Percentiles rank a stretch among this genome's conserved stretches.
Evolutionary conservation across 2,797 vertebrate species (phyloP).

Genomic region (Sebastes oblongus): DNA sequence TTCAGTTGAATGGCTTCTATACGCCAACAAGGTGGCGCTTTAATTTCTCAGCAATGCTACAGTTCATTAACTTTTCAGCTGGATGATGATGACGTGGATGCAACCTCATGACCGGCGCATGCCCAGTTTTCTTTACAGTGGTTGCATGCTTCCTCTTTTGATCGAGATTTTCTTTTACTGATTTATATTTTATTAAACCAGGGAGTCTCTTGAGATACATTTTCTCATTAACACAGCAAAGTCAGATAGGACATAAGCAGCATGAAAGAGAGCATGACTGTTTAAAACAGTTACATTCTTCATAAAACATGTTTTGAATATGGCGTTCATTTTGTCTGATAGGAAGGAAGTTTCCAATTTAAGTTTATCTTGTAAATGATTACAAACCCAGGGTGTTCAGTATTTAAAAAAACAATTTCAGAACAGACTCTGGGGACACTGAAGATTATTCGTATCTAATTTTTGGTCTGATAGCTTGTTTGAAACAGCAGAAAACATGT

Average conservation of each 20-base stretch:
- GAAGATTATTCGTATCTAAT: no score
- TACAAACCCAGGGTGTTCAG: background rate
- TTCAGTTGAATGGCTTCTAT: conserved; percentile 31
- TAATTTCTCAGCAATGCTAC: conserved; percentile 18
- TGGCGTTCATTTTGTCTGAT: background rate
- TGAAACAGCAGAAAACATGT: no score
- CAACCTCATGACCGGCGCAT: background rate
- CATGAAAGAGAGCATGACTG: background rate
- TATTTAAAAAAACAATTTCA: background rate
- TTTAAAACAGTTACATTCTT: background rate
- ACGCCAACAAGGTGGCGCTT: conserved; percentile 35
- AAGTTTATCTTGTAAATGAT: background rate
- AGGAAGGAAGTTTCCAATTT: background rate
- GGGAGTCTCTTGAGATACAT: background rate
- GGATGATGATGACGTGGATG: background rate
- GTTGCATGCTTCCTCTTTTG: background rate
- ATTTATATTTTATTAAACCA: background rate
- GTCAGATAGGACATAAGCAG: no score
- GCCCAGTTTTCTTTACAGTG: background rate
- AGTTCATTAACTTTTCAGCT: conserved; percentile 47
- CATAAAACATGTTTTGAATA: background rate
- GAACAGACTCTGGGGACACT: background rate
- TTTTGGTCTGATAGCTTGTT: background rate
- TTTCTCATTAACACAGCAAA: background rate
- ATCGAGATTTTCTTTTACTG: background rate